Evolutionary conservation across 2,888 invertebrate genomes (phyloP), one percentile per base, ranked within the genome.

Genomic region (Dasypolia templi): DNA sequence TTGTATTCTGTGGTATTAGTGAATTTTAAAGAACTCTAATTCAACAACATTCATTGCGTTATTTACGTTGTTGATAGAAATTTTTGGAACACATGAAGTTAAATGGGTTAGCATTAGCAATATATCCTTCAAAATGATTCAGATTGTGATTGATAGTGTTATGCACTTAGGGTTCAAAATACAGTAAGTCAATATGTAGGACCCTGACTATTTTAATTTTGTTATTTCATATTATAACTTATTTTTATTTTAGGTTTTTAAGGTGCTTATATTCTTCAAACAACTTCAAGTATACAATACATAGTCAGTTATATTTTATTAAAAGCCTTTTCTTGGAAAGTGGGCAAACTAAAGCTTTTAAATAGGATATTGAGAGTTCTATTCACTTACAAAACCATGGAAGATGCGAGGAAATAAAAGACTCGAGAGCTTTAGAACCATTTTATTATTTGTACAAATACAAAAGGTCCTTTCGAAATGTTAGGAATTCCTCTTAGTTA

Each of bases 391-490:
- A 89, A 89, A 87, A 89, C 89, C 86, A 88, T 89, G 88, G 89
- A 91, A 91, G 89, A 89, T 90, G 89, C 85, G 84, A 93, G 93
- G 93, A 94, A 94, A 93, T 94, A 94, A 94, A 93, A 91, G 92
- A 80, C 87, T 93, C 90, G 85, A 93, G 92, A 89, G 90, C 92
- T 93, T 93, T 92, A 92, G 92, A 91, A 89, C 90, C 89, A 91
- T 92, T 92, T 92, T 89, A 92, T 94, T 95, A 93, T 93, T 91
- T 93, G 91, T 89, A 76, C 82, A 86, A 85, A 89, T 85, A 93
- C 93, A 94, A 94, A 92, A 87, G 89, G 88, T 87, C 87, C 88
- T 89, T 87, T 90, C 70, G 87, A 89, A 90, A 91, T 75, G 65
- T 73, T 81, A 76, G 75, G 75, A 87, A 83, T 86, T 76, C 82